phyloP scores from a whole-genome alignment of 2,888 invertebrate species.

The Mythimna lalbum region DNA sequence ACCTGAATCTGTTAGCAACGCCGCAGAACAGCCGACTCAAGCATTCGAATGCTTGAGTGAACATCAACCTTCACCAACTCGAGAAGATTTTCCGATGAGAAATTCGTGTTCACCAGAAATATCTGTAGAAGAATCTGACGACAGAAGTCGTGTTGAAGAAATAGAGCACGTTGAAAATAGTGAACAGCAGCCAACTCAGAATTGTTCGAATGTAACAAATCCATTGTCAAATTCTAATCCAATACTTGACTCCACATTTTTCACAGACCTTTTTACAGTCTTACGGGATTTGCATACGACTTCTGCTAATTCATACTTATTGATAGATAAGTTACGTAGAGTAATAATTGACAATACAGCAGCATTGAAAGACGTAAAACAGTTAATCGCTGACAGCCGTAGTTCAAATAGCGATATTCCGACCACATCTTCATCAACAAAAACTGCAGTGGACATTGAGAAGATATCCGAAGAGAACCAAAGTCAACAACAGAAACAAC shows the following conservation, averaged over 20 bases:
- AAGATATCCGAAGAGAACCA: not conserved
- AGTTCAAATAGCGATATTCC: constrained; percentile 7
- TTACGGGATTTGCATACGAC: not conserved
- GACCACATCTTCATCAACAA: not conserved
- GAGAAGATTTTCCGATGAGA: constrained; percentile 1
- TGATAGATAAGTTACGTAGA: not conserved
- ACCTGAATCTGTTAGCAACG: not conserved
- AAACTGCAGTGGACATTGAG: not conserved
- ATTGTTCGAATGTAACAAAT: not conserved
- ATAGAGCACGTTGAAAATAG: not conserved
- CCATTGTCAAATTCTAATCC: not conserved
- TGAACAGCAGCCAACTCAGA: not conserved
- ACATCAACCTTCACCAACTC: not conserved
- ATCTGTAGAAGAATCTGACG: not conserved
- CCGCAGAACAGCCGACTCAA: not conserved
- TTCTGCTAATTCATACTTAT: not conserved
- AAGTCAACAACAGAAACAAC: not conserved
- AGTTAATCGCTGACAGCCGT: not conserved
- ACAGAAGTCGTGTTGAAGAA: not conserved
- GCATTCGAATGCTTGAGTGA: not conserved
- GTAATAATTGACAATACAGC: not conserved
- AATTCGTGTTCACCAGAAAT: constrained; percentile 5
- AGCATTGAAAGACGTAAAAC: not conserved
- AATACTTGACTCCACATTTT: not conserved
- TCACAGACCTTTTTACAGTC: not conserved